Percentiles rank a stretch among this genome's conserved stretches.
These are phyloP conservation scores for Mesopsocus fuscifrons DNA, from an alignment of 2,888 invertebrate genomes.

Conservation along the genomic window DNA sequence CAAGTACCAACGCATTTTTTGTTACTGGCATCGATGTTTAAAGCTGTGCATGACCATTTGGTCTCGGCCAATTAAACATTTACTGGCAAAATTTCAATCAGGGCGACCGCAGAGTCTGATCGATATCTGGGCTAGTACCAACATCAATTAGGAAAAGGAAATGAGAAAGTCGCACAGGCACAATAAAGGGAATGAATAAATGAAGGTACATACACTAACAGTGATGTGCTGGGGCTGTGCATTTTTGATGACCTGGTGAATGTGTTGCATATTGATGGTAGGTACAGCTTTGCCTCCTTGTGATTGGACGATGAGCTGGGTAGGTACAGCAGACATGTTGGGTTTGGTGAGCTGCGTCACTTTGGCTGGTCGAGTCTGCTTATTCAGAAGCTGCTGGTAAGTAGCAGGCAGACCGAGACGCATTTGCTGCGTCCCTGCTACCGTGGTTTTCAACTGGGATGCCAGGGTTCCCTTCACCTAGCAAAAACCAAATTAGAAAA, in stretches of 20 bases:
- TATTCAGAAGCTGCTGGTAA: conserved; percentile 31
- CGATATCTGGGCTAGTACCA: not conserved
- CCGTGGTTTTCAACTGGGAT: conserved; percentile 32
- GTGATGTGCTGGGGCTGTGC: conserved; percentile 29
- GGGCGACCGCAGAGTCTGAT: not conserved
- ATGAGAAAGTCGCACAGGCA: not conserved
- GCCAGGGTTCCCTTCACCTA: conserved; percentile 18
- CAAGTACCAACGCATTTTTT: no score
- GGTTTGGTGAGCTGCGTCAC: conserved; percentile 18
- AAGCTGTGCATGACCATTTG: no score
- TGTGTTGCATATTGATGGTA: conserved; percentile 48
- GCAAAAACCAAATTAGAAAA: conserved; percentile 8
- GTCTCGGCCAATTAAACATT: conserved; percentile 6
- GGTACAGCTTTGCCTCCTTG: conserved; percentile 32
- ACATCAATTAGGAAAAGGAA: not conserved
- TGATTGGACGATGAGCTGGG: conserved; percentile 52
- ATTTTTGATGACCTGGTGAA: conserved; percentile 52
- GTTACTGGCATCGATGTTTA: no score
- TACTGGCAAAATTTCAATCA: not conserved
- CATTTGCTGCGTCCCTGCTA: conserved; percentile 35
- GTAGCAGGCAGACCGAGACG: conserved; percentile 43
- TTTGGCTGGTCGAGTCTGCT: conserved; percentile 1
- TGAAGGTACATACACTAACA: conserved; percentile 18
- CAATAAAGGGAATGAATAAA: conserved; percentile 3
- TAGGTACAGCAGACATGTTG: conserved; percentile 34